Evolutionary conservation across 2,113 vertebrate species (phyloP), one percentile per base, ranked within the genome.

Genomic region (Cyprinodon tularosa): DNA sequence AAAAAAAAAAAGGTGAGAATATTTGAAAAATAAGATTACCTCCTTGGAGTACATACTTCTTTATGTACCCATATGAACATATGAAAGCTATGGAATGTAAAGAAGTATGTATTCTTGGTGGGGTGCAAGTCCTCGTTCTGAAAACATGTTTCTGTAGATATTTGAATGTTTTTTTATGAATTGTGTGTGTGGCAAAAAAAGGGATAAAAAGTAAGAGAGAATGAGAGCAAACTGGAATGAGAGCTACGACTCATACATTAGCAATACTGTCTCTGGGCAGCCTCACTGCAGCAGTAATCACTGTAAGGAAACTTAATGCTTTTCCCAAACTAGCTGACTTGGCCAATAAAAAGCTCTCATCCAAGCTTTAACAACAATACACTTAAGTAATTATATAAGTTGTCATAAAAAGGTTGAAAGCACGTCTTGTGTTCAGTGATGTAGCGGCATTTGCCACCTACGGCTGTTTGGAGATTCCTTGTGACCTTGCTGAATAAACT

Each of bases 31-130:
- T 85, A 81, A 82, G 77, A 90, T 91, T 93, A 93, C 96, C 96
- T 97, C 95, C 95, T 94, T 95, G 93, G 97, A 96, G 95, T 92
- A 99, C 98, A 98, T 99, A 99, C 98, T 99, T 99, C 97, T 99
- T 99, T 99, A 99, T 98, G 96, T 99, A 96, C 97, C 98, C 98
- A 99, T 99, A 99, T 98, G 98, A 96, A 98, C 95, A 96, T 98
- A 97, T 93, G 90, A 96, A 93, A 96, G 95, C 97, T 99, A 99
- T 99, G 98, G 98, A 99, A 99, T 99, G 98, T 99, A 99, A 99
- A 99, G 98, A 99, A 99, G 98, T 99, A 99, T 99, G 98, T 98
- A 99, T 98, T 98, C 96, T 96, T 95, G 96, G 96, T 90, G 91
- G 95, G 97, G 97, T 93, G 87, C 68, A 61, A 84, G 93, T 93